These are phyloP conservation scores for Ptychochromis oligacanthus DNA, from an alignment of 2,113 vertebrate species.

Conservation along the genomic window DNA sequence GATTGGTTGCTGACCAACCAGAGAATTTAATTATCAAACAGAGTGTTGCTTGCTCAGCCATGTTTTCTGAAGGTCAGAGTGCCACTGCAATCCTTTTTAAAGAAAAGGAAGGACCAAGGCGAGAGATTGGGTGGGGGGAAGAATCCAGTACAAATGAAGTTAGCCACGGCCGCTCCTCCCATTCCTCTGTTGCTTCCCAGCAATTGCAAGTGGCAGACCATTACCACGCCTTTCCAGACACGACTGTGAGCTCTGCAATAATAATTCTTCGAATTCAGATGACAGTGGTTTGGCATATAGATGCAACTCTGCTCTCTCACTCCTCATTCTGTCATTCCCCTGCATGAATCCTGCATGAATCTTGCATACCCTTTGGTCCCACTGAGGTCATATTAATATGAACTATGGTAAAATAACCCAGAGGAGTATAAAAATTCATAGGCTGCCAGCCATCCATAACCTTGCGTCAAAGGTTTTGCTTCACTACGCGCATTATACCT, in stretches of 20 bases:
- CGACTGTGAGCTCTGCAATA: conserved; percentile 51
- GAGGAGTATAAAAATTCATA: conserved; percentile 44
- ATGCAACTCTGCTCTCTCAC: conserved; percentile 25
- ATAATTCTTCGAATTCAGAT: conserved; percentile 61
- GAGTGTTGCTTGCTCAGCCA: conserved; percentile 76
- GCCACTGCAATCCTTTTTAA: conserved; percentile 58
- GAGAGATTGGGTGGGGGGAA: conserved; percentile 37
- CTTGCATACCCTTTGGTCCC: conserved; percentile 28
- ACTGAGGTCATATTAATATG: conserved; percentile 57
- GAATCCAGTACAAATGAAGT: conserved; percentile 74
- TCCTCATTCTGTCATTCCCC: conserved; percentile 45
- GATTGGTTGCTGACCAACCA: conserved; percentile 77
- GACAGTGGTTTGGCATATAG: conserved; percentile 52
- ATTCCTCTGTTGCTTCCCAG: conserved; percentile 60
- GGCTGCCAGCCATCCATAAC: conserved; percentile 49
- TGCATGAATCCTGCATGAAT: conserved; percentile 40
- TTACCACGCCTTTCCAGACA: conserved; percentile 67
- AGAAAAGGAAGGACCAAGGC: conserved; percentile 44
- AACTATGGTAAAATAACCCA: conserved; percentile 55
- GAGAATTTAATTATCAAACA: conserved; percentile 80
- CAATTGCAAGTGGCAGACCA: conserved; percentile 75
- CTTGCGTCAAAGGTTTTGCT: conserved; percentile 57
- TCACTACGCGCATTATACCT: conserved; percentile 34
- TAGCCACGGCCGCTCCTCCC: conserved; percentile 54
- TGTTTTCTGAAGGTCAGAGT: conserved; percentile 81